Evolutionary conservation across 35 echinoderm and acorn worm genomes (phyloP), one percentile per base, ranked within the genome.

Genomic region (Holothuria glaberrima): DNA sequence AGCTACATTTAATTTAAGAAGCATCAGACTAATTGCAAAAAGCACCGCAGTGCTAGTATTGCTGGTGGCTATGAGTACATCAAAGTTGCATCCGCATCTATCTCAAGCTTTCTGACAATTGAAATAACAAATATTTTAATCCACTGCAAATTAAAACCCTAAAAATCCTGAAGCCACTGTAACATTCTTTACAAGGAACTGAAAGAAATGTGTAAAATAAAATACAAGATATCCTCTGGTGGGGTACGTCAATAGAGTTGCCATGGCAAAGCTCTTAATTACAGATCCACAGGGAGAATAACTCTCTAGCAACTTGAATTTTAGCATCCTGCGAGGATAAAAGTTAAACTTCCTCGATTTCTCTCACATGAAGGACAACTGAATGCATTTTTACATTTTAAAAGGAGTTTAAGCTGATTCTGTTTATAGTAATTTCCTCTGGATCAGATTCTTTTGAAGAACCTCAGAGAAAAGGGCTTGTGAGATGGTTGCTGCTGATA

Each of bases 211-310:
- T 35, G 20, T 48, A 78, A 48, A 69, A 21, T 33, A 78, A 48
- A 69, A 22, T 21, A n/a, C 36, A 78, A 48, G 71, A 75, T 10
- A 48, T 78, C 21, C 13, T 78, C 38, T 19, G 19, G 21, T 48
- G 50, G 74, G 41, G 38, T 78, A 50, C 38, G 38, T 78, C 36
- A 48, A 45, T 25, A 48, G 38, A 78, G 71, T 75, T 75, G 32
- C 71, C 32, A 75, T 75, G 71, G 71, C n/a, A 38, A 78, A 78
- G 74, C 74, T 48, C 74, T 78, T 78, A 78, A 78, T 78, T 78
- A 78, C 35, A 4, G 50, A 50, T 48, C 74, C 41, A 48, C 26
- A 78, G 36, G 10, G 41, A 48, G 34, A 75, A 75, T 31, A 75
- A 22, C 41, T 48, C 41, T 78, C 74, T 78, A 26, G 27, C 25